These are phyloP conservation scores for Charina bottae DNA, from an alignment of 2,113 vertebrate species.

Conservation along the genomic window DNA sequence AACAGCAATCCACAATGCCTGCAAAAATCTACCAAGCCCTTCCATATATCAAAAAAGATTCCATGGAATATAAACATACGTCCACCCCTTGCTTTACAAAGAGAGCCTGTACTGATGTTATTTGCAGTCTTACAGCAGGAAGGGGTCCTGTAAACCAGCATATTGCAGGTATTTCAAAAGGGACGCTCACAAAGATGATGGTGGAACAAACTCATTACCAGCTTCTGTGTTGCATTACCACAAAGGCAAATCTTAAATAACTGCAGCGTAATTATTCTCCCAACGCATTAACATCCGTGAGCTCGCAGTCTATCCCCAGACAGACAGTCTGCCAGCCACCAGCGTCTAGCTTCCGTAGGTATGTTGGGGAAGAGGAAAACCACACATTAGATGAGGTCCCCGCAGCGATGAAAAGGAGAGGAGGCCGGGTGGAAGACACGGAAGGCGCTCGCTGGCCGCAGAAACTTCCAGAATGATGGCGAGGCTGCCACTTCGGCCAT, in stretches of 20 bases:
- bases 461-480: slow-evolving; percentile 84
- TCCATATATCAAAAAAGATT: slow-evolving; percentile 32
- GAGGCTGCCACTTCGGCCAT: slow-evolving; percentile 77
- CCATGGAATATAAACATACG: slow-evolving; percentile 43
- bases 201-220: slow-evolving; percentile 70
- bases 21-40: neutral
- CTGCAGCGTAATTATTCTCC: slow-evolving; percentile 70
- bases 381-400: slow-evolving; percentile 77
- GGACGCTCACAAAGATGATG: slow-evolving; percentile 54
- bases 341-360: slow-evolving; percentile 70
- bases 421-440: slow-evolving; percentile 76
- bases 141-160: slow-evolving; percentile 50
- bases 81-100: slow-evolving; percentile 46
- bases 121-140: slow-evolving; percentile 41
- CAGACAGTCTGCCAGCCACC: slow-evolving; percentile 77
- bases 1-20: neutral
- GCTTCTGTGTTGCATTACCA: slow-evolving; percentile 59
- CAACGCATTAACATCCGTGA: slow-evolving; percentile 50
- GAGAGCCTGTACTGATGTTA: slow-evolving; percentile 24
- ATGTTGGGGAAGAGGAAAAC: slow-evolving; percentile 70
- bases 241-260: slow-evolving; percentile 68
- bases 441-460: slow-evolving; percentile 73
- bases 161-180: slow-evolving; percentile 28
- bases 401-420: slow-evolving; percentile 78
- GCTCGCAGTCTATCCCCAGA: slow-evolving; percentile 68